A percentile compares a stretch with the other conserved stretches of the same genome.
Evolutionary conservation across 2,113 vertebrate species (phyloP).

Genomic region (Camelus bactrianus): DNA sequence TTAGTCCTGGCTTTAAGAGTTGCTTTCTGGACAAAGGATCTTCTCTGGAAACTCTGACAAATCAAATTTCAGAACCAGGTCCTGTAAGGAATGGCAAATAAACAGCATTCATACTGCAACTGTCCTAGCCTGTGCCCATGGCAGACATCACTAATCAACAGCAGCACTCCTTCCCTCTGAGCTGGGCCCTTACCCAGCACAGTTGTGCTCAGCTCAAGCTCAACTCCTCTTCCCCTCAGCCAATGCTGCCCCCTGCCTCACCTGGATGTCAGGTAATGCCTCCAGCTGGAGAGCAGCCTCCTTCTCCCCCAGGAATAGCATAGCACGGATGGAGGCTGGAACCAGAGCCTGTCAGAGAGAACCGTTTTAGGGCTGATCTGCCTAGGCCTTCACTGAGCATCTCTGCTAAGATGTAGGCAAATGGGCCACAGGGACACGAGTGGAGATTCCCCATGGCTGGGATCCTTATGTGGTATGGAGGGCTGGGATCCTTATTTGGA

Average conservation of each 20-base stretch:
- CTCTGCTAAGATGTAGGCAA: neutral
- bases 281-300: constrained; percentile 88
- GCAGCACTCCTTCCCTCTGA: neutral
- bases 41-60: neutral
- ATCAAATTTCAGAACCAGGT: constrained; percentile 18
- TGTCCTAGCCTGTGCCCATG: neutral
- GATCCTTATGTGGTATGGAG: neutral
- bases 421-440: neutral
- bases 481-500: neutral
- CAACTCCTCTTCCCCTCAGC: accelerated
- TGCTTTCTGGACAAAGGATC: neutral
- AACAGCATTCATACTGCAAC: neutral
- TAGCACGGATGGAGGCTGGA: constrained; percentile 87
- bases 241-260: constrained; percentile 71
- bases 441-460: neutral
- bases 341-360: constrained; percentile 79
- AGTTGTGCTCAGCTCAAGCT: neutral
- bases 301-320: constrained; percentile 93
- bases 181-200: neutral
- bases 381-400: too few species aligned
- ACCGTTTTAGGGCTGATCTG: neutral
- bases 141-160: constrained; percentile 59
- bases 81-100: neutral
- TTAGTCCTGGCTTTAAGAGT: neutral
- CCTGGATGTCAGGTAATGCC: constrained; percentile 90